Base-by-base conservation (phyloP, 2,888 invertebrate genomes). In the Euspilapteryx auroguttella region DNA sequence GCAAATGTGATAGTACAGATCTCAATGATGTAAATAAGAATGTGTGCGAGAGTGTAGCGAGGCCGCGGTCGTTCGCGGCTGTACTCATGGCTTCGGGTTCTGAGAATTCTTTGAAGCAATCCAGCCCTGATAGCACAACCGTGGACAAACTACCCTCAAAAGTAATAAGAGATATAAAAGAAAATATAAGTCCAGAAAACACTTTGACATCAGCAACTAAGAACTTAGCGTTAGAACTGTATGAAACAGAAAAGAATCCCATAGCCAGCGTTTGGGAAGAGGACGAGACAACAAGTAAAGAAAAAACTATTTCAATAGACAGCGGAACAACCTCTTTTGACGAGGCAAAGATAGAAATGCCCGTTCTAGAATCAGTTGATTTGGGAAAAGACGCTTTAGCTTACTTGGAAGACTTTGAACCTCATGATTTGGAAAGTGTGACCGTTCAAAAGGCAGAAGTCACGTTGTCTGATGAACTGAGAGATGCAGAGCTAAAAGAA, bases 121-220 rank as follows among this genome's bases (percentile, higher is more conserved):
- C 39, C 1, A 75, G 68, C 34, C 63, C 68, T 0, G 75, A 75
- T 8, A 45, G 49, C 0, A 65, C 63, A 2, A 37, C 69, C 0
- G 56, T 75, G 2, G 73, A 79, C 24, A 77, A 77, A 40, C 55
- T 82, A 30, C 79, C 81, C 1, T 69, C 61, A 27, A 79, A 80
- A 45, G 55, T 81, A 3, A 80, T 81, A 27, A 49, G 76, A 38
- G 79, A 79, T 4, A 80, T 82, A 9, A 82, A 82, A 49, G 82
- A 82, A 41, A 82, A 82, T 40, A 80, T 81, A 2, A 81, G 81
- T 31, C 82, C 82, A 1, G 81, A 82, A 38, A 81, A 82, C 30
- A 82, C 81, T 1, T 34, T 77, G 6, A 76, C 68, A 0, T 61
- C 69, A 1, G 64, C 63, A 26, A 63, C 66, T 0, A 61, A 61